A percentile compares a stretch with the other conserved stretches of the same genome.
Conservation (phyloP, 2,797 vertebrate species). For the Thamnophis elegans region DNA sequence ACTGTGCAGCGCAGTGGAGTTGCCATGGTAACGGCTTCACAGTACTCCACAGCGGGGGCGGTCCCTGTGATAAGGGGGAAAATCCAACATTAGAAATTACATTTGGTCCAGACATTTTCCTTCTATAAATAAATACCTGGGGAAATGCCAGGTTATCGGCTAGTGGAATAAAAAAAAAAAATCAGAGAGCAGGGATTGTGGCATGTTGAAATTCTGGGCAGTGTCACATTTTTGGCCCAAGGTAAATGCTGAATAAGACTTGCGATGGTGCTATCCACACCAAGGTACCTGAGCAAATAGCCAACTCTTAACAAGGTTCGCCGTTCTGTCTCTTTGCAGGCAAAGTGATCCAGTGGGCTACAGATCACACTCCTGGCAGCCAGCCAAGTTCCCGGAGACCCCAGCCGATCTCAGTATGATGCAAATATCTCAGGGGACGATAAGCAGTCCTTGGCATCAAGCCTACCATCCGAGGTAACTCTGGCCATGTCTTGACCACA, state of each 20-base stretch:
- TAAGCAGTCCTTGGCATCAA: constrained; percentile 86
- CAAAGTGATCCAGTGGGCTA: constrained; percentile 75
- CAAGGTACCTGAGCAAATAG: neutral
- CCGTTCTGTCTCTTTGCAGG: constrained; percentile 67
- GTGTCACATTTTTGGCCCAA: neutral
- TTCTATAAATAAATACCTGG: no score
- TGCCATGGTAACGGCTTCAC: no score
- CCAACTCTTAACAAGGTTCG: constrained; percentile 27
- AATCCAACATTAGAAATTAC: no score
- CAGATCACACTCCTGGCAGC: constrained; percentile 94
- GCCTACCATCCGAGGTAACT: constrained; percentile 88
- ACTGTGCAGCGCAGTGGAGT: no score
- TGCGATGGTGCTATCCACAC: neutral
- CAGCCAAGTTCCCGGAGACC: constrained; percentile 78
- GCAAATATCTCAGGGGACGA: constrained; percentile 83
- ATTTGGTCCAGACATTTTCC: no score
- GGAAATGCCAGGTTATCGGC: no score
- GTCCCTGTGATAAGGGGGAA: no score
- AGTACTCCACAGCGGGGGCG: no score
- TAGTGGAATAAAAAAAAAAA: neutral
- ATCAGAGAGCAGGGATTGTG: neutral
- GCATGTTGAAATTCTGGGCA: neutral
- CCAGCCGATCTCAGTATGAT: constrained; percentile 83
- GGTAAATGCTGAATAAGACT: neutral
- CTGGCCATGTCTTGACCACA: neutral